phyloP scores from a whole-genome alignment of 2,888 invertebrate genomes.

The Hoplodrina blanda region DNA sequence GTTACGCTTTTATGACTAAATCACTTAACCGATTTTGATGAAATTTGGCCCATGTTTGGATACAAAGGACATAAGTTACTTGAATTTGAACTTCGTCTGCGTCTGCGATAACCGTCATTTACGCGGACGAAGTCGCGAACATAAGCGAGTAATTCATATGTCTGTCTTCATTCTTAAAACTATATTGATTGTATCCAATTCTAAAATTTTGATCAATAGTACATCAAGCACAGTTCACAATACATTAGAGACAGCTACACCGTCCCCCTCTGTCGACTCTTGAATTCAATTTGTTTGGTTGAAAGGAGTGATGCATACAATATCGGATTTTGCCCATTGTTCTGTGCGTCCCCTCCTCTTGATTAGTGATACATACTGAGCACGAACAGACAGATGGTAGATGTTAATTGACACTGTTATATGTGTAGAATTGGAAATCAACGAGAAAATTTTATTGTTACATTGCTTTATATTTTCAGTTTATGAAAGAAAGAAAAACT shows the following conservation, averaged over 20 bases:
- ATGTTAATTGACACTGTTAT: neutral
- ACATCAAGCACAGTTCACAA: neutral
- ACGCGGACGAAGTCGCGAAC: too few species aligned
- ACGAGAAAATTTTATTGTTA: neutral
- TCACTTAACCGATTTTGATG: too few species aligned
- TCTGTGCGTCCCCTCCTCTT: constrained; percentile 4
- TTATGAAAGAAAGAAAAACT: too few species aligned
- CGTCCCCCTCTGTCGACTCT: constrained; percentile 9
- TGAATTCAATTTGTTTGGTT: constrained; percentile 39
- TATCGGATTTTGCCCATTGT: constrained; percentile 10
- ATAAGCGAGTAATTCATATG: too few species aligned
- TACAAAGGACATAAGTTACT: too few species aligned
- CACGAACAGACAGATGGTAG: neutral
- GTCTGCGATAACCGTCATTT: too few species aligned
- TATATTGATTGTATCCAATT: too few species aligned
- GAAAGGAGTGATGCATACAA: constrained; percentile 22
- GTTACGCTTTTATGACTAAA: too few species aligned
- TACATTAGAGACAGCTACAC: neutral
- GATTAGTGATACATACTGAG: constrained; percentile 3
- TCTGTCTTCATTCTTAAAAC: too few species aligned
- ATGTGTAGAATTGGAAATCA: constrained; percentile 8
- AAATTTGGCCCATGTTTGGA: too few species aligned
- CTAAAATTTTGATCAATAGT: neutral
- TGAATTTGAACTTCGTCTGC: too few species aligned
- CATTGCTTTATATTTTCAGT: too few species aligned